Conservation (phyloP, 2,797 vertebrate species). For the Lateolabrax maculatus region DNA sequence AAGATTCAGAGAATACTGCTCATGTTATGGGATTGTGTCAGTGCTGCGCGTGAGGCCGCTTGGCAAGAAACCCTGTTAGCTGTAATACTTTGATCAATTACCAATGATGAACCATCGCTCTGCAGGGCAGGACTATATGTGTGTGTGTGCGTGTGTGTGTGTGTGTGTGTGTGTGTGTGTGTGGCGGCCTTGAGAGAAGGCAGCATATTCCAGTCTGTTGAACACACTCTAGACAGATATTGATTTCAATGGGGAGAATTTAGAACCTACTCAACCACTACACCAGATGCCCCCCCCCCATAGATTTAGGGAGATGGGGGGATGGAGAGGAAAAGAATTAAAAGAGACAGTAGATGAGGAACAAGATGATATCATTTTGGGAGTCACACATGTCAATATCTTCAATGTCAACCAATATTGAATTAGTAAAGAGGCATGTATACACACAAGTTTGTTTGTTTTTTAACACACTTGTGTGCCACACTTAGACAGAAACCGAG, state of each 20-base stretch:
- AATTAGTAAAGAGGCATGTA: constrained; percentile 13
- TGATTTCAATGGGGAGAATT: constrained; percentile 81
- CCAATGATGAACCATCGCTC: constrained; percentile 71
- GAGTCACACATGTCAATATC: constrained; percentile 28
- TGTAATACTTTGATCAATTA: constrained; percentile 78
- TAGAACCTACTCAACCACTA: constrained; percentile 73
- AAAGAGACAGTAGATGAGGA: constrained; percentile 20
- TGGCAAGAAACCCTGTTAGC: constrained; percentile 62
- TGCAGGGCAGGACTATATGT: constrained; percentile 29
- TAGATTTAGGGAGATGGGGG: constrained; percentile 17
- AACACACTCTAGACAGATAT: constrained; percentile 80
- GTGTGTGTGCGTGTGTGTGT: constrained; percentile 39
- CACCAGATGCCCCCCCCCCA: constrained; percentile 34
- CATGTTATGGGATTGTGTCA: constrained; percentile 55
- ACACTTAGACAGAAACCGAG: constrained; percentile 14
- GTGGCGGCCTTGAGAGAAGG: constrained; percentile 73
- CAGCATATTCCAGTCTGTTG: constrained; percentile 75
- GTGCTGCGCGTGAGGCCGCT: constrained; percentile 33
- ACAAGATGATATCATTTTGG: constrained; percentile 2
- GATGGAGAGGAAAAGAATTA: constrained; percentile 15
- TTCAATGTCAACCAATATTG: constrained; percentile 36
- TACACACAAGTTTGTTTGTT: constrained; percentile 12
- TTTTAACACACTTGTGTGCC: not conserved
- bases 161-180: constrained; percentile 40
- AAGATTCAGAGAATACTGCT: constrained; percentile 26